These are phyloP conservation scores for Hydraecia micacea DNA, from an alignment of 2,888 invertebrate genomes.

Conservation along the genomic window DNA sequence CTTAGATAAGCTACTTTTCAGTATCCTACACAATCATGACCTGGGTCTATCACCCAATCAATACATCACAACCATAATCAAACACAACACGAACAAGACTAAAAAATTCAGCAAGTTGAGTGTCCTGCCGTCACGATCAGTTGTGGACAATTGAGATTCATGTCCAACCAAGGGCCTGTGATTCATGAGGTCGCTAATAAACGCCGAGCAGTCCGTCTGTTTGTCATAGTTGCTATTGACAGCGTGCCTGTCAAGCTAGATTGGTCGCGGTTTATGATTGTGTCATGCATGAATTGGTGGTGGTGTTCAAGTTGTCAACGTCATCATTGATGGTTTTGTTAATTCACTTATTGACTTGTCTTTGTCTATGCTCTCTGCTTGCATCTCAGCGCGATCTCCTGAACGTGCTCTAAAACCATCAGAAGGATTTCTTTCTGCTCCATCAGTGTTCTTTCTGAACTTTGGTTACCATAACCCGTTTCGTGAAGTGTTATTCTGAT, in stretches of 20 bases:
- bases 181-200: constrained; percentile 73
- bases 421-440: not conserved
- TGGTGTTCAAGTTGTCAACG: constrained; percentile 39
- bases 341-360: not conserved
- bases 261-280: constrained; percentile 59
- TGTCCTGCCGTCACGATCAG: constrained; percentile 65
- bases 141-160: constrained; percentile 73
- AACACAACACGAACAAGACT: constrained; percentile 21
- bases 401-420: not conserved
- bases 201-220: constrained; percentile 65
- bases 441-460: not conserved
- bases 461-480: not conserved
- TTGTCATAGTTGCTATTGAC: constrained; percentile 74
- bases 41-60: constrained; percentile 4
- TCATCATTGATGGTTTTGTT: constrained; percentile 3
- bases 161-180: constrained; percentile 67
- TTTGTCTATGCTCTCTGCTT: not conserved
- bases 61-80: constrained; percentile 20
- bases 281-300: constrained; percentile 58
- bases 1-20: not conserved
- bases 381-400: not conserved
- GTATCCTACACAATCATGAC: not conserved
- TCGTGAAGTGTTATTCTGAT: not conserved
- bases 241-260: constrained; percentile 62
- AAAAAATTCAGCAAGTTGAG: constrained; percentile 65